These are phyloP conservation scores for Petaurus breviceps DNA, from an alignment of 2,113 vertebrate genomes.

Conservation along the genomic window DNA sequence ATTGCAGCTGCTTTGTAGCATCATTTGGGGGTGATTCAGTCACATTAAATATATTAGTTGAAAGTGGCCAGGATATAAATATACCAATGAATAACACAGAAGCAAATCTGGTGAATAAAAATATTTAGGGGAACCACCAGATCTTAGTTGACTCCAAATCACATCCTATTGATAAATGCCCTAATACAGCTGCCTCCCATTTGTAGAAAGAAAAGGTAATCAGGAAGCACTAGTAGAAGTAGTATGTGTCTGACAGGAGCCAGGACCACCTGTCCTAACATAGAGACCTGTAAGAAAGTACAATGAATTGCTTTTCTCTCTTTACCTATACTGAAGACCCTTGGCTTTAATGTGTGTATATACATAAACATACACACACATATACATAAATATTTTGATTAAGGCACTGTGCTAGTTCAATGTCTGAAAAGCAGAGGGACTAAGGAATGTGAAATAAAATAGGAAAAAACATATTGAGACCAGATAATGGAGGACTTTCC, in stretches of 20 bases:
- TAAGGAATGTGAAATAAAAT: too few relatives aligned
- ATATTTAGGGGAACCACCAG: neutral
- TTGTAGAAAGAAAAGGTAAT: neutral
- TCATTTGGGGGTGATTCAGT: constrained; percentile 56
- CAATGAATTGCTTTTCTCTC: neutral
- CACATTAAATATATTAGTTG: constrained; percentile 23
- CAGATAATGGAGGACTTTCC: neutral
- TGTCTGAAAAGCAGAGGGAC: too few relatives aligned
- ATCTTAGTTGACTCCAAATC: neutral
- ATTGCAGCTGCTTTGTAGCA: constrained; percentile 58
- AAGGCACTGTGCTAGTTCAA: too few relatives aligned
- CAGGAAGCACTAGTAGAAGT: neutral
- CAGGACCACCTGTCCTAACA: neutral
- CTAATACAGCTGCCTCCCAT: neutral
- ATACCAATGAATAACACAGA: neutral
- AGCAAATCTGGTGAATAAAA: neutral
- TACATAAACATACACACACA: too few relatives aligned
- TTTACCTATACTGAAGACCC: neutral
- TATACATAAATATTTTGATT: too few relatives aligned
- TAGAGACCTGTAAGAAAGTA: neutral
- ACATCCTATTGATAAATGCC: neutral
- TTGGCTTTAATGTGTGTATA: neutral
- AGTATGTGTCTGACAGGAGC: neutral
- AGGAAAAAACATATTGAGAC: neutral
- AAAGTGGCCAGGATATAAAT: constrained; percentile 15